These are phyloP conservation scores for Caenorhabditis auriculariae DNA, from an alignment of 2,888 invertebrate genomes.

Conservation along the genomic window DNA sequence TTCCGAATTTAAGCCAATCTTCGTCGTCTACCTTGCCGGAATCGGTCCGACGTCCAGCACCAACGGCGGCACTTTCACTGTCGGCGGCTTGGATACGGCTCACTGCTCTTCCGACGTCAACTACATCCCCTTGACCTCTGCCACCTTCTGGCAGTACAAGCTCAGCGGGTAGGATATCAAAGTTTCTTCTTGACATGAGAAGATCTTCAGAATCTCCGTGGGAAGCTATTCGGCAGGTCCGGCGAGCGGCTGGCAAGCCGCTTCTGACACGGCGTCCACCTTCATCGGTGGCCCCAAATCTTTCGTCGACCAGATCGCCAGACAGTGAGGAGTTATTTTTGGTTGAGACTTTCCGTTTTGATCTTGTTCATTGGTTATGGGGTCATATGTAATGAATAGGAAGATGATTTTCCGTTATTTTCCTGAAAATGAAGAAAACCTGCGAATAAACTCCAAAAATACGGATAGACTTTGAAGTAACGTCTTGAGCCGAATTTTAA, in stretches of 20 bases:
- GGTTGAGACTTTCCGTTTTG: not conserved
- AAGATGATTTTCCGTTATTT: no score
- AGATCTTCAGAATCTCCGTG: slow-evolving; percentile 22
- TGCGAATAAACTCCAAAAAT: no score
- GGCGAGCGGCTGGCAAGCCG: slow-evolving; percentile 34
- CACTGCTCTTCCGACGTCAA: slow-evolving; percentile 30
- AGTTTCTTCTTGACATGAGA: not conserved
- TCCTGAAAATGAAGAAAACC: no score
- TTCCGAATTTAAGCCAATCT: slow-evolving; percentile 24
- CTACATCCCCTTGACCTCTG: slow-evolving; percentile 41
- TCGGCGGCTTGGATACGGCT: slow-evolving; percentile 38
- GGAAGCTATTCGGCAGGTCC: slow-evolving; percentile 25
- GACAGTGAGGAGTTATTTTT: no score
- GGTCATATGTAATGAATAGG: no score
- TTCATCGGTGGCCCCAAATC: slow-evolving; percentile 49
- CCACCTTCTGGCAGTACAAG: slow-evolving; percentile 50
- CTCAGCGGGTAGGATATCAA: slow-evolving; percentile 13
- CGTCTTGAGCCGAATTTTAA: no score
- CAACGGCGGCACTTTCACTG: slow-evolving; percentile 50
- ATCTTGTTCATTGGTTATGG: not conserved
- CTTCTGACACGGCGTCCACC: slow-evolving; percentile 51
- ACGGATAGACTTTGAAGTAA: no score
- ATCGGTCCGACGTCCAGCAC: slow-evolving; percentile 31
- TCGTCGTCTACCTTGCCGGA: slow-evolving; percentile 32
- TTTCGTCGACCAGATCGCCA: slow-evolving; percentile 39